Evolutionary conservation across 2,888 invertebrate genomes (phyloP).

Genomic region (Dynastes tityus): DNA sequence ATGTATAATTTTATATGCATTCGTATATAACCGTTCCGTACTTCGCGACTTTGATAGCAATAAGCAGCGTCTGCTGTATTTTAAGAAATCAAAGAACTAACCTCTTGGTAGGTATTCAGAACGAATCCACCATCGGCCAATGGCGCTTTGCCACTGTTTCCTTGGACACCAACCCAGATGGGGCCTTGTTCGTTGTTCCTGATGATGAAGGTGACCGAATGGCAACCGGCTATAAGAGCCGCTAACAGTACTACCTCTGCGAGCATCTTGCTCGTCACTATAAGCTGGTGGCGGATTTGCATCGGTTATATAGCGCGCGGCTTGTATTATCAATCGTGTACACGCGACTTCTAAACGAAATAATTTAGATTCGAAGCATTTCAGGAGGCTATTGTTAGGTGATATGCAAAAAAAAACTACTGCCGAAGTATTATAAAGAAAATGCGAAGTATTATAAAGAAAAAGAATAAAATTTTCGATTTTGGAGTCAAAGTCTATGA

Average conservation of each 20-base stretch:
- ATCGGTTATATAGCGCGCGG: neutral
- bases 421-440: too few relatives aligned
- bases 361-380: neutral
- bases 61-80: neutral
- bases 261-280: slow-evolving; percentile 45
- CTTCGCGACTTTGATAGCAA: too few relatives aligned
- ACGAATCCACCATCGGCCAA: slow-evolving; percentile 63
- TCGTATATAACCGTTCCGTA: too few relatives aligned
- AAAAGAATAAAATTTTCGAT: too few relatives aligned
- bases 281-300: neutral
- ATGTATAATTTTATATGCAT: too few relatives aligned
- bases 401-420: too few relatives aligned
- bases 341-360: neutral
- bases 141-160: slow-evolving; percentile 59
- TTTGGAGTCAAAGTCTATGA: too few relatives aligned
- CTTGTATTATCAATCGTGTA: neutral
- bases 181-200: slow-evolving; percentile 60
- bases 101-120: slow-evolving; percentile 55
- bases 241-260: slow-evolving; percentile 49
- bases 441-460: too few relatives aligned
- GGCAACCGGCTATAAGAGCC: slow-evolving; percentile 42
- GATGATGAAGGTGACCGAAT: slow-evolving; percentile 59
- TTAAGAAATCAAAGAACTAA: slow-evolving; percentile 38
- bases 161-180: slow-evolving; percentile 63
- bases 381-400: neutral